Conservation (phyloP, 35 echinoderm and acorn worm genomes). For the Eucidaris tribuloides region DNA sequence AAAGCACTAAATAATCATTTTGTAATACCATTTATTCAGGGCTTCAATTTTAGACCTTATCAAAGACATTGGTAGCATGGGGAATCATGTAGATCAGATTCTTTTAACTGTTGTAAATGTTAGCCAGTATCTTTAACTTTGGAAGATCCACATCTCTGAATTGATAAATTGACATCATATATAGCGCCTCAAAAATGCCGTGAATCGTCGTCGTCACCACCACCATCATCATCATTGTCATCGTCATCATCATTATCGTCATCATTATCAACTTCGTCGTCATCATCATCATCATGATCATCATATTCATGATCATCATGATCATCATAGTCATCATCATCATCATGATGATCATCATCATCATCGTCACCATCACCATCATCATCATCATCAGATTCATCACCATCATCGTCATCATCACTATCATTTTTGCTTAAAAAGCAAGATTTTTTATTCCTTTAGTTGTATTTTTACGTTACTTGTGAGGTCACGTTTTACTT, state of each 20-base stretch:
- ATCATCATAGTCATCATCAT: not conserved
- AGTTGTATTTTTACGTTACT: no score
- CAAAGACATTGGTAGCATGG: not conserved
- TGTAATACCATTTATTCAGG: not conserved
- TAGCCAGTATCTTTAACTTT: not conserved
- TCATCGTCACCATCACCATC: not conserved
- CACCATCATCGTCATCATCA: not conserved
- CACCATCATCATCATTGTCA: not conserved
- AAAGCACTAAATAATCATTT: no score
- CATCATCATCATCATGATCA: not conserved
- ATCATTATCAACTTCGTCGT: slow-evolving; percentile 2
- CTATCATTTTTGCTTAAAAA: not conserved
- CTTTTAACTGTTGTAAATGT: not conserved
- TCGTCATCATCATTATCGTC: not conserved
- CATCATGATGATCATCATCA: not conserved
- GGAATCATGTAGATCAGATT: not conserved
- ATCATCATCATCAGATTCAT: slow-evolving; percentile 6
- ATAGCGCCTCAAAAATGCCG: not conserved
- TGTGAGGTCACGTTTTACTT: not conserved
- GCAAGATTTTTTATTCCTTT: no score
- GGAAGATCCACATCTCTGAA: no score
- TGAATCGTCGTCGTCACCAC: not conserved
- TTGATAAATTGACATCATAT: no score
- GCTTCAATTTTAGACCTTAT: not conserved
- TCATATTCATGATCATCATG: not conserved